phyloP scores from a whole-genome alignment of 2,113 vertebrate species.

The Nymphicus hollandicus region DNA sequence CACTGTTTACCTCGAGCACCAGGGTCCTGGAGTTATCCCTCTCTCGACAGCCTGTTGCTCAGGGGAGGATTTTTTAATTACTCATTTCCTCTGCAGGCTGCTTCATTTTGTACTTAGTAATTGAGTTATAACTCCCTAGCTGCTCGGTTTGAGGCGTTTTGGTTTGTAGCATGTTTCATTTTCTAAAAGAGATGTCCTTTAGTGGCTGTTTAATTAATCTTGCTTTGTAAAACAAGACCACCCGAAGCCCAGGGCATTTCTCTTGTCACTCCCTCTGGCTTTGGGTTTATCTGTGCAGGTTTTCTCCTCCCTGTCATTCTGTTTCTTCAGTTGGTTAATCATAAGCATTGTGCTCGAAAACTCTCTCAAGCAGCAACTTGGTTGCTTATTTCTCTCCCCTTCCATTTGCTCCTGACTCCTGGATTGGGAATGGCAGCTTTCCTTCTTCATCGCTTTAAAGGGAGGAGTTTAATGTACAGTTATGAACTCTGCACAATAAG shows the following conservation, averaged over 20 bases:
- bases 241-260: neutral
- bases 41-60: neutral
- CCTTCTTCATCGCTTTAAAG: neutral
- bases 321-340: slow-evolving; percentile 24
- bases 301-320: neutral
- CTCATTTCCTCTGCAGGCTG: slow-evolving; percentile 59
- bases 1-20: neutral
- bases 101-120: slow-evolving; percentile 64
- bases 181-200: slow-evolving; percentile 31
- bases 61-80: slow-evolving; percentile 49
- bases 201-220: slow-evolving; percentile 48
- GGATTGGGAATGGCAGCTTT: neutral
- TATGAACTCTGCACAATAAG: slow-evolving; percentile 5
- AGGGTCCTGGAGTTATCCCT: neutral
- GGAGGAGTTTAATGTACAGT: slow-evolving; percentile 23
- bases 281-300: neutral
- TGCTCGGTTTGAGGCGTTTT: neutral
- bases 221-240: slow-evolving; percentile 53
- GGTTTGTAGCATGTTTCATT: slow-evolving; percentile 28
- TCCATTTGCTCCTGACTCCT: neutral
- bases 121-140: slow-evolving; percentile 49
- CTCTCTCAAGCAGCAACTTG: neutral
- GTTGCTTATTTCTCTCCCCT: neutral
- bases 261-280: neutral
- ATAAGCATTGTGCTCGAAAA: neutral